A percentile compares a stretch with the other conserved stretches of the same genome.
Conservation (phyloP, 2,113 vertebrate genomes). For the Psittacula cyanocephala region DNA sequence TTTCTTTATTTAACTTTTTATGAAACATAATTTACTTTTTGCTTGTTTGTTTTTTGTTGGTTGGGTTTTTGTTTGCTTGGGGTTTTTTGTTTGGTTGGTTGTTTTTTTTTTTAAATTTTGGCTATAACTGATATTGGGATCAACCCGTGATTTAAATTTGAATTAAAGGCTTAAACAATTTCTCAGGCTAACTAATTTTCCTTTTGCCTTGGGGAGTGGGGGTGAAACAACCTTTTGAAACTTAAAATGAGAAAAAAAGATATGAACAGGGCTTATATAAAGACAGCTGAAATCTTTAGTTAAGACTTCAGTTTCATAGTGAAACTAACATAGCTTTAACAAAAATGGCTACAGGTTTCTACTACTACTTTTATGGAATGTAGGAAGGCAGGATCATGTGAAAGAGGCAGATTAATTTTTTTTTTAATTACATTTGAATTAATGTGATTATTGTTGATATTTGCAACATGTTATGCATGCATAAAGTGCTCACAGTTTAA, state of each 20-base stretch:
- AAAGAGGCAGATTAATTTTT: neutral
- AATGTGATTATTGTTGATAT: neutral
- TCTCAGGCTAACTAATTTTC: neutral
- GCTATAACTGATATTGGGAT: neutral
- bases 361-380: neutral
- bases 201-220: neutral
- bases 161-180: neutral
- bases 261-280: fast-evolving
- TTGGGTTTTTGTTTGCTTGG: neutral
- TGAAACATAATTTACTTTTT: neutral
- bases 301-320: neutral
- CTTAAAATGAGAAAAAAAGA: neutral
- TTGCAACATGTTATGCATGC: fast-evolving
- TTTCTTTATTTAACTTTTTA: neutral
- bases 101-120: neutral
- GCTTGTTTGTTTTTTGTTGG: neutral
- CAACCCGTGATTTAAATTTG: neutral
- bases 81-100: too few relatives aligned
- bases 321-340: neutral
- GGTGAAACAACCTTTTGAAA: neutral
- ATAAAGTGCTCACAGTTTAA: neutral
- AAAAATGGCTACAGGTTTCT: neutral
- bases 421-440: neutral
- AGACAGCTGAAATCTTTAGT: neutral
- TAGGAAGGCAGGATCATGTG: neutral